Percentiles rank a stretch among this genome's conserved stretches.
Evolutionary conservation across 1,140 invertebrate species (phyloP).

Genomic region (Drosophila tsacasi): DNA sequence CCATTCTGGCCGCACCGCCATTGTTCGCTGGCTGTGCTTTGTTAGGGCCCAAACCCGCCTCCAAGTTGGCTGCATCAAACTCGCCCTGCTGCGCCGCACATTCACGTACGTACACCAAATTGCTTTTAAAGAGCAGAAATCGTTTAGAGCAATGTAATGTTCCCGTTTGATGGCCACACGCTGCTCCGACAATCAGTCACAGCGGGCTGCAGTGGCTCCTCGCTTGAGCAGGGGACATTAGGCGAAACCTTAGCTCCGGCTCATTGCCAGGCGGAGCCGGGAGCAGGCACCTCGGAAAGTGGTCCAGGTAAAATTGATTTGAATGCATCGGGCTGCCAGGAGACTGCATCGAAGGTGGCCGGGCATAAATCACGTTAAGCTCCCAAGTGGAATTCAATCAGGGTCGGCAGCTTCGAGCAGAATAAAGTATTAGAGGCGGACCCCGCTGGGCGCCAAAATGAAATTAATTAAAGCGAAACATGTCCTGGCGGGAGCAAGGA

Average conservation of each 20-base stretch:
- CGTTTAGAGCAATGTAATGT: slow-evolving; percentile 50
- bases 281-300: slow-evolving; percentile 2
- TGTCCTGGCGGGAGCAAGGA: slow-evolving; percentile 24
- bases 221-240: slow-evolving; percentile 15
- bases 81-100: slow-evolving; percentile 30
- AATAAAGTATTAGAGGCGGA: slow-evolving; percentile 32
- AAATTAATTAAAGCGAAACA: slow-evolving; percentile 77
- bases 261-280: not conserved
- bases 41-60: slow-evolving; percentile 4
- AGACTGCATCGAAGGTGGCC: slow-evolving; percentile 20
- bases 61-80: slow-evolving; percentile 8
- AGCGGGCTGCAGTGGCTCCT: slow-evolving; percentile 28
- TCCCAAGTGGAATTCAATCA: slow-evolving; percentile 38
- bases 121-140: slow-evolving; percentile 47
- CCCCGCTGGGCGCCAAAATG: slow-evolving; percentile 50
- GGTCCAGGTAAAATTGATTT: slow-evolving; percentile 25
- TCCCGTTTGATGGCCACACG: slow-evolving; percentile 35
- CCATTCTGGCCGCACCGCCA: slow-evolving; percentile 14
- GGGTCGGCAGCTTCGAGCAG: not conserved
- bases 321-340: slow-evolving; percentile 21
- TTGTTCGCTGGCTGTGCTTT: slow-evolving; percentile 26
- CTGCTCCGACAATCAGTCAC: slow-evolving; percentile 43
- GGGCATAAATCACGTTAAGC: slow-evolving; percentile 39
- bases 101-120: slow-evolving; percentile 36
- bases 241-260: slow-evolving; percentile 15